Base-by-base conservation (phyloP, 1,140 invertebrate genomes). In the Macrobrachium rosenbergii region DNA sequence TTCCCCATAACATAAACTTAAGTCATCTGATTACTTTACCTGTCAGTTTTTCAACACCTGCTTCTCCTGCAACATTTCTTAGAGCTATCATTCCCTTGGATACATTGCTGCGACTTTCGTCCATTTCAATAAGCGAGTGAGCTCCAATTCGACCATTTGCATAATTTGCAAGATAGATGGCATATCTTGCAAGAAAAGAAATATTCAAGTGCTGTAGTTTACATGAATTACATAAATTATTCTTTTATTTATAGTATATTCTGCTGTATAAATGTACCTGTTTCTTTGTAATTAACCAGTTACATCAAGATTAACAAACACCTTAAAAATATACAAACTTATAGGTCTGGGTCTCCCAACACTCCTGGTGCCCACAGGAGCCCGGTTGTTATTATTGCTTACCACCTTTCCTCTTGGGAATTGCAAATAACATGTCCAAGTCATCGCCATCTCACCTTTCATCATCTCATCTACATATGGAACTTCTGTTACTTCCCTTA, bases 91-190 rank as follows among this genome's bases (percentile, higher is more conserved):
- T 37, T n/a, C 79, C 79, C n/a, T 67, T 81, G 6, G 79, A 28
- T 67, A 81, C 79, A 52, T 81, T 63, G 45, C 63, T 81, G 43
- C 79, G 60, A 37, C 59, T 81, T 21, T 81, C 79, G 43, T 81
- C 79, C 79, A 81, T 67, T 67, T 81, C 79, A 64, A 81, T 81
- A 16, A 81, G 63, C 45, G 63, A 67, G 64, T 45, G 79, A 16
- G 63, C 17, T 21, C 79, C 63, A 45, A 67, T 19, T 10, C 45
- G 37, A n/a, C 63, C 79, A 43, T 63, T 81, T 67, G 63, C 23
- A 81, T 81, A 81, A 69, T 81, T 81, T 2, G 79, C 62, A 11
- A 81, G 62, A 21, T 81, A 81, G 43, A 81, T 67, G 45, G 79
- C 62, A 81, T 81, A 81, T 17, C 79, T 81, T 52, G 52, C 52